Evolutionary conservation across 2,797 vertebrate genomes (phyloP).

Genomic region (Cryptoblepharus egeriae): DNA sequence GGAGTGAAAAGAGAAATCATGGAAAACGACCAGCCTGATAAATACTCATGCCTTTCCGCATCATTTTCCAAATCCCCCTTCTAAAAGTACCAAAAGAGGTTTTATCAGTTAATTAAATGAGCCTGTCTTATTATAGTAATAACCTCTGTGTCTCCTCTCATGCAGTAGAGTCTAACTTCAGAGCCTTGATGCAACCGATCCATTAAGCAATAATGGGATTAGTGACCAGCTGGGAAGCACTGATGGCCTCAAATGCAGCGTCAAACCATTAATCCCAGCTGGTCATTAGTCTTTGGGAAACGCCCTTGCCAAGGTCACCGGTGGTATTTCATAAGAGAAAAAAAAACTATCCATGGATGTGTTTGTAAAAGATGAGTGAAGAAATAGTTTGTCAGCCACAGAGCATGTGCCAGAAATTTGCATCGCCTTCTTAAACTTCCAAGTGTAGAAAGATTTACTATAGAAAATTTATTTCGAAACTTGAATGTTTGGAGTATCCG

Average conservation of each 20-base stretch:
- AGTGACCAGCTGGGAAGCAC: constrained; percentile 60
- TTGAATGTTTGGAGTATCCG: neutral
- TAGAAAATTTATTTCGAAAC: neutral
- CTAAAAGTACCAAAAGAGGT: constrained; percentile 43
- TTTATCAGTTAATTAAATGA: constrained; percentile 68
- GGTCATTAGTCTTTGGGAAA: constrained; percentile 67
- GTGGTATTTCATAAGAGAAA: constrained; percentile 42
- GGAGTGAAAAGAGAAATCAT: neutral
- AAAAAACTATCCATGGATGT: neutral
- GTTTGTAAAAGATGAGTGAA: constrained; percentile 43
- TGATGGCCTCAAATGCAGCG: constrained; percentile 66
- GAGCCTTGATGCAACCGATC: constrained; percentile 60
- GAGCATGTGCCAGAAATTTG: constrained; percentile 23
- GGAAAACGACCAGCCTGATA: neutral
- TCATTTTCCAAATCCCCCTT: constrained; percentile 47
- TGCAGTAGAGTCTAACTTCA: constrained; percentile 49
- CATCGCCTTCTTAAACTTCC: neutral
- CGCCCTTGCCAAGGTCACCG: constrained; percentile 62
- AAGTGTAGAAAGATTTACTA: neutral
- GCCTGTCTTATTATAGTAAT: constrained; percentile 59
- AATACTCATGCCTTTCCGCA: constrained; percentile 23
- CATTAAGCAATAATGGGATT: constrained; percentile 68
- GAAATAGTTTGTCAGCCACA: constrained; percentile 20
- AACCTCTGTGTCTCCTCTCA: constrained; percentile 51
- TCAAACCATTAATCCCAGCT: constrained; percentile 70